phyloP scores from a whole-genome alignment of 2,797 vertebrate genomes.

The Falco berigora region DNA sequence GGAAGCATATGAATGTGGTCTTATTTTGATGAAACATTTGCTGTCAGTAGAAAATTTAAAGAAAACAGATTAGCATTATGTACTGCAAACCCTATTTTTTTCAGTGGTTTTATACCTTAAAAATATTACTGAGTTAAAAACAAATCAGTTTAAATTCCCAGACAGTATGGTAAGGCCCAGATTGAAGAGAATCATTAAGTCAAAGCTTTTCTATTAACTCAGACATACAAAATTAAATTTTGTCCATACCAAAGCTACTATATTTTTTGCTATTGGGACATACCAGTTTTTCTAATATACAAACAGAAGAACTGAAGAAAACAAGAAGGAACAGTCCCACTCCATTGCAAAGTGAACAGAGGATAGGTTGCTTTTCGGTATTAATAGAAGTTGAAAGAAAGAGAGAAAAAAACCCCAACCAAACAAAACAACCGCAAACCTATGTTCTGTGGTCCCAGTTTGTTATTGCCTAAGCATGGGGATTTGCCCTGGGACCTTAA shows the following conservation, averaged over 20 bases:
- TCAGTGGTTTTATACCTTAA: neutral
- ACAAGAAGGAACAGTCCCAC: neutral
- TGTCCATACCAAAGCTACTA: neutral
- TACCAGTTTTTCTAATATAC: neutral
- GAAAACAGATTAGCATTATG: neutral
- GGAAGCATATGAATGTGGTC: neutral
- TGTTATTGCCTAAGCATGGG: neutral
- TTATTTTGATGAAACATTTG: conserved; percentile 8
- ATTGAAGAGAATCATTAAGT: neutral
- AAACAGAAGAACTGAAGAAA: neutral
- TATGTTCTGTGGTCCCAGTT: neutral
- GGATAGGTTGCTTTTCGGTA: neutral
- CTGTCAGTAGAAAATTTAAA: neutral
- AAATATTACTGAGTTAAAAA: neutral
- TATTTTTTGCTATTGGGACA: neutral
- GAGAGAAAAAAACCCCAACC: neutral
- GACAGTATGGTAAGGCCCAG: neutral
- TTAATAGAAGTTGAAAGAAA: neutral
- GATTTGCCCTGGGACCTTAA: neutral
- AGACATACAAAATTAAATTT: neutral
- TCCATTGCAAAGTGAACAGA: neutral
- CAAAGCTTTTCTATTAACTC: conserved; percentile 7
- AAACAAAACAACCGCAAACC: neutral
- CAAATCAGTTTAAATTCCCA: neutral
- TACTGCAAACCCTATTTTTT: neutral